Evolutionary conservation across 1,140 invertebrate genomes (phyloP), one percentile per base, ranked within the genome.

Genomic region (Drosophila ambigua): DNA sequence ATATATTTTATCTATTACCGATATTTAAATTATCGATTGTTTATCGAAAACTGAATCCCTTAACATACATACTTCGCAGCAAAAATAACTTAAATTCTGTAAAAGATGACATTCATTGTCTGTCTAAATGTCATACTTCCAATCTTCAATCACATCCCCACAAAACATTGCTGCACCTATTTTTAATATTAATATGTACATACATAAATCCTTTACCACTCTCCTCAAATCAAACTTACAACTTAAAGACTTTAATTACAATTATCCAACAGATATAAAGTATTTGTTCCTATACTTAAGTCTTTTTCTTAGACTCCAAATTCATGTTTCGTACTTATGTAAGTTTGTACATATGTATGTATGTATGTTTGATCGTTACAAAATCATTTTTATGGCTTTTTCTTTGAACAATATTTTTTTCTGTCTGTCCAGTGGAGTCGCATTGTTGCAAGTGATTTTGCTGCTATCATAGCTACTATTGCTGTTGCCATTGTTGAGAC

Each of bases 351-450:
- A 26, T 26, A 26, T 28, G 26, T 44, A 43, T 58, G 44, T 26
- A 26, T 28, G 26, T 44, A 43, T 58, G 44, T 50, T 60, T 20
- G 31, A 66, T 74, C 28, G 63, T 67, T 67, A 76, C 51, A 75
- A 61, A 54, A 52, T 59, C 44, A 53, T 53, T 61, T 59, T 28
- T 24, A 66, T 72, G 50, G 35, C 35, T 39, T 1, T 49, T 16
- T 31, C 45, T 64, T 57, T 64, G 59, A 84, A 64, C 73, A 76
- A 58, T 71, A 76, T 78, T 74, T 65, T 65, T 84, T 62, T 49
- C 49, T 61, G 45, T 44, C 35, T 44, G 35, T 39, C 35, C 35
- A 39, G 9, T 13, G 35, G 35, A 60, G 51, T 77, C 67, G 54
- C 54, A 77, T 77, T 66, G 73, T 75, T 65, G 45, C 35, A 39